Evolutionary conservation across 2,888 invertebrate species (phyloP), one percentile per base, ranked within the genome.

Genomic region (Trachelus tabidus): DNA sequence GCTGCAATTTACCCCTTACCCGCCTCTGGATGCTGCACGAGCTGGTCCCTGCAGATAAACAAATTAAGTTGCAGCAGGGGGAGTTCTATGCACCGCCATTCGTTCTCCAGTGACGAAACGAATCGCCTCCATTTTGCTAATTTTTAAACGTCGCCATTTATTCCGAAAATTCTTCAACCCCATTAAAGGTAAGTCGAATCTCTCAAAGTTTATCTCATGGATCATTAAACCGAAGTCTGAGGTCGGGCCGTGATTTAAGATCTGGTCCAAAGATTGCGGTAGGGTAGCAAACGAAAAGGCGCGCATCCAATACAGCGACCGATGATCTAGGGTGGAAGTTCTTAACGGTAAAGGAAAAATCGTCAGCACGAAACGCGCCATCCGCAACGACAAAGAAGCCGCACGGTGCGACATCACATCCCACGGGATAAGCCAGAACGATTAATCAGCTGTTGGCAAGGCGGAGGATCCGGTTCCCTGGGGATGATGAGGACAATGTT

Each of bases 361-460:
- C 82, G 87, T 84, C 83, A 80, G 84, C 83, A 82, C 83, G 85
- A 86, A 87, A 87, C 86, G 87, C 83, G 87, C 84, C 83, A 85
- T 88, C 86, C 85, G 81, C 83, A 84, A 84, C 85, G 87, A 89
- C 89, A 90, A 90, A 90, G 90, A 90, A 90, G 87, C 88, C 88
- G 85, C 87, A 87, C 87, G 87, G 89, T 90, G 89, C 88, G 88
- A 87, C 84, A 85, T 85, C 83, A 82, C 81, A 84, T 34, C 85
- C 88, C 87, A 84, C 82, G 85, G 88, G 90, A 89, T 83, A 86
- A 81, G 79, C 85, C 81, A 83, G 86, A 86, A 91, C 91, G 91
- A 91, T 91, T 91, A 91, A 91, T 91, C 91, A 91, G 91, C 89
- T 91, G 91, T 91, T 91, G 91, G 90, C 90, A 89, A 90, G 90